Base-by-base conservation (phyloP, 2,797 vertebrate species). In the Scyliorhinus canicula region DNA sequence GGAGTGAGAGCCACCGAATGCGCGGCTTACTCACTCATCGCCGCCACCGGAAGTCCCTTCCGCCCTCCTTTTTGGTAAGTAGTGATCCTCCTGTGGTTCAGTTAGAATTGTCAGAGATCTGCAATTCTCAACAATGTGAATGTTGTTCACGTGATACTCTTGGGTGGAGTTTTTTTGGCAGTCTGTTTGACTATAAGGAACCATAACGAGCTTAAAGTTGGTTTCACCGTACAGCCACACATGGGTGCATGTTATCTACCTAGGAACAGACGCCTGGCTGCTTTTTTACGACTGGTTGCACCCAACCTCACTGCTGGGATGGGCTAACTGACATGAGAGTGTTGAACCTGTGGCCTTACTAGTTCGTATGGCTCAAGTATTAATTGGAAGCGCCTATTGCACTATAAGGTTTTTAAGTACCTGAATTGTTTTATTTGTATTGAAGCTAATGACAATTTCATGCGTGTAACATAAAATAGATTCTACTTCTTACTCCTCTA, bases 211-310 rank as follows among this genome's bases (percentile, higher is more conserved):
- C 52, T 57, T 16, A 31, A 60, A 19, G 0, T 11, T 57, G 28
- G 31, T 35, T 88, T 86, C 84, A 52, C 11, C 50, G 4, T 3
- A 57, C 31, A 60, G 6, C 31, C 31, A 88, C 5, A n/a, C 14
- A 16, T 35, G 31, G 40, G 52, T 88, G 12, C 9, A 28, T 88
- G 85, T 57, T 57, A 16, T 31, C 28, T 35, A 57, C 12, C 12
- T 52, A 88, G 28, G 4, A 44, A 3, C 28, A 60, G 5, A 40
- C 16, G 24, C 8, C 26, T 35, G 50, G 47, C 65, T 26, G 84
- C 12, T 12, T 55, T 71, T 4, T 19, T 35, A 40, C 86, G 1
- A 16, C 77, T 35, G 96, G 26, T 50, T 96, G 79, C 95, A 88
- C 26, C 95, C 95, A 90, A 67, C 95, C 14, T 16, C 1, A n/a